phyloP scores from a whole-genome alignment of 2,113 vertebrate species.

The Chitala chitala region DNA sequence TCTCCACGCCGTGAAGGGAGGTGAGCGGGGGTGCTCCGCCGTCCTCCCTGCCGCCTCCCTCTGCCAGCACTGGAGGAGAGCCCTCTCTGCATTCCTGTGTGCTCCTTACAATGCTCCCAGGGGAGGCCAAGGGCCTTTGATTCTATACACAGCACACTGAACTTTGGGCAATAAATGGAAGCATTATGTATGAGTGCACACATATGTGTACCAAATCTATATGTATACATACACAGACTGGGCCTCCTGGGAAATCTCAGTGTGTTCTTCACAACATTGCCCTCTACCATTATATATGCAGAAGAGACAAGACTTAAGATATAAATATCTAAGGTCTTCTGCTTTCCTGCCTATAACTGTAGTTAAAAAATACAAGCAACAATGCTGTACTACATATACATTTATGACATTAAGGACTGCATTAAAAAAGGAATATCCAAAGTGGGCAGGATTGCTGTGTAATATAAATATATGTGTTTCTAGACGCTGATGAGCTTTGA shows the following conservation, averaged over 20 bases:
- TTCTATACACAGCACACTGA: conserved; percentile 3
- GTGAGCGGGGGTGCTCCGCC: not conserved
- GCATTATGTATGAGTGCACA: not conserved
- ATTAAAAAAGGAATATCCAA: not conserved
- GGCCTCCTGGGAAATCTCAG: not conserved
- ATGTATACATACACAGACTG: not conserved
- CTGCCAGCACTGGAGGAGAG: not conserved
- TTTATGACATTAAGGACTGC: not conserved
- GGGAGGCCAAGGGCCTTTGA: not conserved
- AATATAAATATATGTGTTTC: no score
- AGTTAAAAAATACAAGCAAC: no score
- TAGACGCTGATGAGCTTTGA: no score
- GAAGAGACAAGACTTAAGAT: not conserved
- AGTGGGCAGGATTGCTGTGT: no score
- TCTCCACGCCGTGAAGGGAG: not conserved
- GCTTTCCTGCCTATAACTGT: not conserved
- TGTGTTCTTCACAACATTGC: not conserved
- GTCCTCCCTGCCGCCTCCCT: not conserved
- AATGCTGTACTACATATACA: not conserved
- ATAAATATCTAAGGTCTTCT: not conserved
- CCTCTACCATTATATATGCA: not conserved
- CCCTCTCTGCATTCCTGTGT: not conserved
- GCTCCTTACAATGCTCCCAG: conserved; percentile 2
- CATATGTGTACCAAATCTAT: not conserved
- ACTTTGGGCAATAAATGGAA: not conserved